phyloP scores from a whole-genome alignment of 2,113 vertebrate species.

The Orientallactaga bullata region DNA sequence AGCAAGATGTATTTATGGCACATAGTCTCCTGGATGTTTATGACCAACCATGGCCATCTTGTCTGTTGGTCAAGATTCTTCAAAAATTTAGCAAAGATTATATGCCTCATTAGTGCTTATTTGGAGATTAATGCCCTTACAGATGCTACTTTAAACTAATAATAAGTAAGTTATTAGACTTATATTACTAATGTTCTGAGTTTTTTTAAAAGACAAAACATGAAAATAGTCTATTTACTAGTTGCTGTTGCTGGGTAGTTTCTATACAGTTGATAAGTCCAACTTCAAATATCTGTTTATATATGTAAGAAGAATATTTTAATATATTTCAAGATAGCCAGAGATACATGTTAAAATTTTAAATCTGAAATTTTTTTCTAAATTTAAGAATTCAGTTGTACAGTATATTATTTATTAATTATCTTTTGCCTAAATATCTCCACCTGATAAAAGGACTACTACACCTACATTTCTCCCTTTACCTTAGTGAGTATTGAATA shows the following conservation, averaged over 20 bases:
- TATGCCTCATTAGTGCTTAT: neutral
- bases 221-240: neutral
- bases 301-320: neutral
- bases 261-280: neutral
- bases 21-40: neutral
- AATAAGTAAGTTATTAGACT: neutral
- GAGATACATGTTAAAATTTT: neutral
- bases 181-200: neutral
- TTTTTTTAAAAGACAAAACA: conserved; percentile 10
- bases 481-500: neutral
- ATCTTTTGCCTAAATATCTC: neutral
- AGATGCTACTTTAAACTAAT: neutral
- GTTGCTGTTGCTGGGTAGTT: neutral
- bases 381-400: conserved; percentile 33
- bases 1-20: neutral
- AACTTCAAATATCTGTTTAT: conserved; percentile 1
- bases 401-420: neutral
- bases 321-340: neutral
- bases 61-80: conserved; percentile 23
- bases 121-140: neutral
- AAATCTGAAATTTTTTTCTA: neutral
- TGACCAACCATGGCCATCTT: neutral
- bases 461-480: conserved; percentile 8
- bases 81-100: conserved; percentile 8
- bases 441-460: neutral